These are phyloP conservation scores for Oncorhynchus masou DNA, from an alignment of 2,113 vertebrate species.

Conservation along the genomic window DNA sequence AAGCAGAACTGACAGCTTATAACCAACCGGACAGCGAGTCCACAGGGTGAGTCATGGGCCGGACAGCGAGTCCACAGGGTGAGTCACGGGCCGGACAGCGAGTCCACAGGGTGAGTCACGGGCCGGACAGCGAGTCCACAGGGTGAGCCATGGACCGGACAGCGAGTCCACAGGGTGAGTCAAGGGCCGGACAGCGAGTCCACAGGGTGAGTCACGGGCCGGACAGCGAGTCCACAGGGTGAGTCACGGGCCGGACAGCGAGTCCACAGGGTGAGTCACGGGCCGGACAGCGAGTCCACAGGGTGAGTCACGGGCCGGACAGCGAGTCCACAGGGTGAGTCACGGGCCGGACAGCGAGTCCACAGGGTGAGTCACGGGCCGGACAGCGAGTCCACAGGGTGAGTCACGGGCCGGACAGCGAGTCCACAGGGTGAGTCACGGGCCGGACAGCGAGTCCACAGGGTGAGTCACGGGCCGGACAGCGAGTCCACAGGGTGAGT, in stretches of 20 bases:
- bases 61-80: not conserved
- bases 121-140: too few relatives aligned
- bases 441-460: not conserved
- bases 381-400: slow-evolving; percentile 8
- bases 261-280: slow-evolving; percentile 1
- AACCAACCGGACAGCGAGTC: slow-evolving; percentile 23
- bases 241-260: not conserved
- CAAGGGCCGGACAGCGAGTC: too few relatives aligned
- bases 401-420: too few relatives aligned
- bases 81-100: not conserved
- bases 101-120: slow-evolving; percentile 4
- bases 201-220: not conserved
- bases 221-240: not conserved
- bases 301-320: not conserved
- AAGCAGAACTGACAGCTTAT: slow-evolving; percentile 22
- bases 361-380: not conserved
- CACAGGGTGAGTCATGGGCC: not conserved
- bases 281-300: too few relatives aligned
- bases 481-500: slow-evolving; percentile 1
- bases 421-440: not conserved
- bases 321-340: slow-evolving; percentile 5
- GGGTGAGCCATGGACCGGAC: not conserved
- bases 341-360: too few relatives aligned
- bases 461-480: not conserved
- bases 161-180: slow-evolving; percentile 4